A percentile compares a stretch with the other conserved stretches of the same genome.
phyloP scores from a whole-genome alignment of 2,113 vertebrate species.

The Phocoena sinus region DNA sequence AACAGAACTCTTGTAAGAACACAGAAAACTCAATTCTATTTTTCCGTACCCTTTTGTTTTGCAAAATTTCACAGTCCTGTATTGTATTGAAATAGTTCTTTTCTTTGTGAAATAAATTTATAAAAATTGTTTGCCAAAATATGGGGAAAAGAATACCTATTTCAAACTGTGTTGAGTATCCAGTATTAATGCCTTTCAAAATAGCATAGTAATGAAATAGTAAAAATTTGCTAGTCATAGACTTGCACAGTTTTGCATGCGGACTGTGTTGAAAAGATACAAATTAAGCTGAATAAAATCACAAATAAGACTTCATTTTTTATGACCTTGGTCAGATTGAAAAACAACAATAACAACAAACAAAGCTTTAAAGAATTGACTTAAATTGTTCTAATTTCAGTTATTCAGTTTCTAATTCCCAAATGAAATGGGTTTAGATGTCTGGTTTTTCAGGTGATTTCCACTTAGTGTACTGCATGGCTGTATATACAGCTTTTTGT shows the following conservation, averaged over 20 bases:
- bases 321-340: neutral
- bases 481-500: neutral
- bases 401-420: neutral
- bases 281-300: constrained; percentile 23
- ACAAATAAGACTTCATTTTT: neutral
- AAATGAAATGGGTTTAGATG: neutral
- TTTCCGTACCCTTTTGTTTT: neutral
- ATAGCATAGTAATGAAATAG: neutral
- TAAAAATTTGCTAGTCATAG: neutral
- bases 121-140: neutral
- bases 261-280: neutral
- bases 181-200: neutral
- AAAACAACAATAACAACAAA: neutral
- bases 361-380: neutral
- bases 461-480: neutral
- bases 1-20: neutral
- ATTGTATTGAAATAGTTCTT: neutral
- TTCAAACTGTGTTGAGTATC: neutral
- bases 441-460: neutral
- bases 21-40: neutral
- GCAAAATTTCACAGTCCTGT: neutral
- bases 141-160: neutral
- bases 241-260: neutral
- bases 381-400: neutral
- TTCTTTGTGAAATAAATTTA: neutral